A percentile compares a stretch with the other conserved stretches of the same genome.
Conservation (phyloP, 1,140 invertebrate genomes). For the Listronotus bonariensis region DNA sequence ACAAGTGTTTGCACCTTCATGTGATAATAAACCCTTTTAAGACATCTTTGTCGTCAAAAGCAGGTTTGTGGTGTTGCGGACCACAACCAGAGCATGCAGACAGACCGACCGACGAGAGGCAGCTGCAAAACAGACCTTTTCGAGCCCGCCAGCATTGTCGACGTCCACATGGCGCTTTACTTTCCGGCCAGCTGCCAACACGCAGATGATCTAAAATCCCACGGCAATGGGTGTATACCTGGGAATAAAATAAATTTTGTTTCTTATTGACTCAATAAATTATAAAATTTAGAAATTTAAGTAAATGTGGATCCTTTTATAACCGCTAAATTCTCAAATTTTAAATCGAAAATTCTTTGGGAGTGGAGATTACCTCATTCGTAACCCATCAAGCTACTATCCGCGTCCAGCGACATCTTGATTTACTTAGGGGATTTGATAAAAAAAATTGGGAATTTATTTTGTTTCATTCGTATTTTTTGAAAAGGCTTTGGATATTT, state of each 20-base stretch:
- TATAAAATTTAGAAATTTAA: neutral
- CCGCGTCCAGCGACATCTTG: too few species aligned
- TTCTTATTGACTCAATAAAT: neutral
- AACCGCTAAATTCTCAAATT: too few species aligned
- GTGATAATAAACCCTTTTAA: neutral
- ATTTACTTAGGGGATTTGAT: too few species aligned
- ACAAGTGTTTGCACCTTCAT: neutral
- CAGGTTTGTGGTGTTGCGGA: neutral
- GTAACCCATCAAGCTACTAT: too few species aligned
- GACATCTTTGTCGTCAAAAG: neutral
- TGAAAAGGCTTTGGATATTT: too few species aligned
- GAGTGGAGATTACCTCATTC: too few species aligned
- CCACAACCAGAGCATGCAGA: neutral
- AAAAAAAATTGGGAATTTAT: too few species aligned
- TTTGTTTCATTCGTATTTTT: too few species aligned
- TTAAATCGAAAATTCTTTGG: too few species aligned
- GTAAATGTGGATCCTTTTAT: too few species aligned
- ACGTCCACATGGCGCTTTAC: conserved; percentile 24
- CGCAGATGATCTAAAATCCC: conserved; percentile 21
- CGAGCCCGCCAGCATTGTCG: conserved; percentile 15
- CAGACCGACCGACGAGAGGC: conserved; percentile 12
- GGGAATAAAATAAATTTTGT: neutral
- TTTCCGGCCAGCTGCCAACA: conserved; percentile 36
- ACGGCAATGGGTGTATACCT: conserved; percentile 21
- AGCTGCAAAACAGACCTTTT: conserved; percentile 32